Evolutionary conservation across 1,140 invertebrate genomes (phyloP).

Genomic region (Formica exsecta): DNA sequence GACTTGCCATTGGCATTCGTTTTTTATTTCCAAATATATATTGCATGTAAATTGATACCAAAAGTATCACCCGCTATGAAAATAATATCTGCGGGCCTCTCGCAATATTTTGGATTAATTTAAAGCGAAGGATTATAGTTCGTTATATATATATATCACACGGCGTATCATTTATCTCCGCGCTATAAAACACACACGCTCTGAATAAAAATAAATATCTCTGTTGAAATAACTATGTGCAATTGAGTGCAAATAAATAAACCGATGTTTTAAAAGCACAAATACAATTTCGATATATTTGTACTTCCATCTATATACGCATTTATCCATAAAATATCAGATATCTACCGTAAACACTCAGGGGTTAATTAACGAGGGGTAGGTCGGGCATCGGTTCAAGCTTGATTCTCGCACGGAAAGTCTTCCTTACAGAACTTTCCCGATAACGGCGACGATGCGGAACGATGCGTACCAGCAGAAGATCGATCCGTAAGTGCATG

Average conservation of each 20-base stretch:
- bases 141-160: background rate
- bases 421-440: constrained; percentile 34
- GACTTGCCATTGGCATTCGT: background rate
- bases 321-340: background rate
- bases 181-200: background rate
- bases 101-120: constrained; percentile 49
- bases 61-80: constrained; percentile 32
- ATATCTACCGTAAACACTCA: background rate
- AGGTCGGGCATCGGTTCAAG: background rate
- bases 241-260: background rate
- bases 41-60: constrained; percentile 25
- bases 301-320: background rate
- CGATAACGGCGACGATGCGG: constrained; percentile 49
- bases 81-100: constrained; percentile 16
- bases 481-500: constrained; percentile 47
- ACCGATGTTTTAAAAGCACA: background rate
- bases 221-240: background rate
- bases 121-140: constrained; percentile 39
- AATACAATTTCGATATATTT: constrained; percentile 9
- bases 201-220: background rate
- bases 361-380: constrained; percentile 5
- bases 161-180: background rate
- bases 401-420: constrained; percentile 28
- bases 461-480: constrained; percentile 53
- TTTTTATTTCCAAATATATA: background rate